Evolutionary conservation across 2,113 vertebrate genomes (phyloP).

Genomic region (Crotalus tigris): DNA sequence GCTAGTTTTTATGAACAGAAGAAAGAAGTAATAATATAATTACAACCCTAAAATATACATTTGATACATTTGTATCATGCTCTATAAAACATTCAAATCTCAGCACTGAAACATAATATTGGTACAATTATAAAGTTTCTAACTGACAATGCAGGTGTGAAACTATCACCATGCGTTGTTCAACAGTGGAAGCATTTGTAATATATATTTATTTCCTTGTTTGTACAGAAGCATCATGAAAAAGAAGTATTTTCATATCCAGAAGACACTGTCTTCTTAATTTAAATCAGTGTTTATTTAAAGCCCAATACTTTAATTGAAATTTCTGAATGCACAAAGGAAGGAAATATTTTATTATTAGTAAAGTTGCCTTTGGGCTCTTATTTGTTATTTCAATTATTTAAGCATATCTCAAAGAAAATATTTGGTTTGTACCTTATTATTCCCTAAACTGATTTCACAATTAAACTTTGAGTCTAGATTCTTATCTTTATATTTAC

Average conservation of each 20-base stretch:
- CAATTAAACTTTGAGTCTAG: conserved; percentile 7
- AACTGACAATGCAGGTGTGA: too few species aligned
- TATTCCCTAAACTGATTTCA: background rate
- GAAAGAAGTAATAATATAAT: background rate
- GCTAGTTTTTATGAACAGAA: background rate
- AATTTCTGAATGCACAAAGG: background rate
- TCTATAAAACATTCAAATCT: background rate
- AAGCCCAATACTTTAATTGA: background rate
- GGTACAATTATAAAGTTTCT: background rate
- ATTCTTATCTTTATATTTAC: conserved; percentile 2
- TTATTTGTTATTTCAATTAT: background rate
- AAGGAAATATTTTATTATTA: background rate
- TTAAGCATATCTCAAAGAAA: background rate
- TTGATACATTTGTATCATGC: background rate
- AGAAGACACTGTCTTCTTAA: background rate
- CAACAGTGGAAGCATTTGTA: background rate
- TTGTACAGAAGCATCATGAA: background rate
- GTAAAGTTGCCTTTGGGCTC: background rate
- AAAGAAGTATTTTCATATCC: background rate
- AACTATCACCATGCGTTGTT: background rate
- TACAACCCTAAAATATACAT: background rate
- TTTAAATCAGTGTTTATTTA: background rate
- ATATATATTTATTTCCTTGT: background rate
- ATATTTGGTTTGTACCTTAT: background rate
- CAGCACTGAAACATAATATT: background rate